Base-by-base conservation (phyloP, 2,888 invertebrate genomes). In the Ramazzottius varieornatus region DNA sequence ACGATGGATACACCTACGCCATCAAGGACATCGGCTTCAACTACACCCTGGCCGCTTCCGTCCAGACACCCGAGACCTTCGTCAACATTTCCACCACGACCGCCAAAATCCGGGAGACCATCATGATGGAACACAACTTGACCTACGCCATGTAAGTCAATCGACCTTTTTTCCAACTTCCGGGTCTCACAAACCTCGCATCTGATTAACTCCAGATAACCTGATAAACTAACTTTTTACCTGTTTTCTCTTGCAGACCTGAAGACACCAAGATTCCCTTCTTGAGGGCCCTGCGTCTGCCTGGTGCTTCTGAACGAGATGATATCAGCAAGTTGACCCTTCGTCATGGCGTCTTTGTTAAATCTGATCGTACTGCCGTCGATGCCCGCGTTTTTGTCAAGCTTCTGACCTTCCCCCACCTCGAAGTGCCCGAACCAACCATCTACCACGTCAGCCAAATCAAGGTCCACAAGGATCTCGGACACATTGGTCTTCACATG, bases 131-230 rank as follows among this genome's bases (percentile, higher is more conserved):
- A 29, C 54, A 54, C 29, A 54, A 54, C 54, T 24, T 54, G 54
- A 54, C 54, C 54, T 54, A 54, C 54, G 8, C 4, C 54, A 54
- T 54, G 54, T 54, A 54, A 54, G 40, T 40, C 40, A 13, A 40
- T 40, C 40, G 20, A 20, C 40, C 40, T 40, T 40, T 8, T 20
- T 8, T 40, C 40, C 8, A 40, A 13, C 40, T 20, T 40, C 20
- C 8, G 40, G 8, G 40, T 40, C 40, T 20, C 8, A 40, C 20
- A 13, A 20, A 13, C 40, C 20, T 20, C 8, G 20, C 8, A 40
- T 40, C 40, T 40, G 20, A 40, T 40, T 40, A 20, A 40, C 20
- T 40, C 20, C 20, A 20, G 8, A 40, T 40, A 8, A 54, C 29
- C 54, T 29, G 40, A 20, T 40, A 20, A 40, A 13, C 20, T 13